Evolutionary conservation across 1,140 invertebrate species (phyloP).

Genomic region (Microvelia longipes): DNA sequence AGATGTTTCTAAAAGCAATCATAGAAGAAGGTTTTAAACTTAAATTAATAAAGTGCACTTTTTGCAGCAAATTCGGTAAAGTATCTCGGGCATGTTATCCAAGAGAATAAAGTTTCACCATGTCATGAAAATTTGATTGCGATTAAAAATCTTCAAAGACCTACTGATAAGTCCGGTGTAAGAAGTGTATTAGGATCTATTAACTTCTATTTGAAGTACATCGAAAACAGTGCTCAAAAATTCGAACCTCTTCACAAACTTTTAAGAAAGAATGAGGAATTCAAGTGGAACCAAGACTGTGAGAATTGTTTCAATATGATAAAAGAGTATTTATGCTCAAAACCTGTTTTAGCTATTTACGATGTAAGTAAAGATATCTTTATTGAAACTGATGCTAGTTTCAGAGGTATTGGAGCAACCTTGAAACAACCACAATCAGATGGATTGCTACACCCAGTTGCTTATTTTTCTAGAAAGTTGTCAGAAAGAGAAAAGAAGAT

Average conservation of each 20-base stretch:
- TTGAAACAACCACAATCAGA: conserved; percentile 1
- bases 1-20: conserved; percentile 13
- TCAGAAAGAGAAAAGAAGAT: conserved; percentile 8
- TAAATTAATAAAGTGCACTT: conserved; percentile 27
- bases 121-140: conserved; percentile 20
- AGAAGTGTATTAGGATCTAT: conserved; percentile 20
- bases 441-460: conserved; percentile 13
- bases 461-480: conserved; percentile 9
- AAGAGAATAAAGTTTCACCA: conserved; percentile 19
- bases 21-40: conserved; percentile 25
- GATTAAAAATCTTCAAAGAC: conserved; percentile 18
- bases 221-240: conserved; percentile 24
- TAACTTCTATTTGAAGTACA: conserved; percentile 19
- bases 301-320: conserved; percentile 26
- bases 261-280: conserved; percentile 24
- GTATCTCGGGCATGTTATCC: conserved; percentile 22
- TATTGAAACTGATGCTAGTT: conserved; percentile 28
- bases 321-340: conserved; percentile 26
- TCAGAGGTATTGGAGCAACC: conserved; percentile 11
- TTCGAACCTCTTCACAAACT: conserved; percentile 25
- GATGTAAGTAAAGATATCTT: conserved; percentile 4
- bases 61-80: conserved; percentile 22
- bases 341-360: conserved; percentile 27
- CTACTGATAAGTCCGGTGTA: conserved; percentile 16
- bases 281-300: conserved; percentile 25